Evolutionary conservation across 2,888 invertebrate genomes (phyloP).

Genomic region (Aphodius granarius): DNA sequence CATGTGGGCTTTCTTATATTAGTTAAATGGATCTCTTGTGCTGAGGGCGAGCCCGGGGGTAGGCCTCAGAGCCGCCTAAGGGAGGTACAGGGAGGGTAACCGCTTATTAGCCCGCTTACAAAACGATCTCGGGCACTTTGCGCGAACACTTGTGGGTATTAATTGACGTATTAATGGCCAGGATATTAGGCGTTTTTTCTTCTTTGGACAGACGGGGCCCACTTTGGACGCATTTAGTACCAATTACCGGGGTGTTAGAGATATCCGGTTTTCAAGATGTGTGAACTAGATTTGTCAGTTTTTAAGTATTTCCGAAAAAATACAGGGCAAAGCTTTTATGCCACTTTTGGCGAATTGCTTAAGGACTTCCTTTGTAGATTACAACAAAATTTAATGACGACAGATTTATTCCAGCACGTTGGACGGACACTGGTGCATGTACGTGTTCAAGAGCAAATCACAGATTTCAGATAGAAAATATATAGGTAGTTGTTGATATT

Average conservation of each 20-base stretch:
- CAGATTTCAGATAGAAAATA: no score
- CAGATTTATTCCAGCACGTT: not conserved
- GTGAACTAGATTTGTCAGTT: not conserved
- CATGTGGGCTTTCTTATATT: conserved; percentile 45
- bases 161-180: not conserved
- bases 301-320: not conserved
- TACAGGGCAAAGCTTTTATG: not conserved
- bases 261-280: not conserved
- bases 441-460: no score
- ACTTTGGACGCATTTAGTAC: not conserved
- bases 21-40: conserved; percentile 36
- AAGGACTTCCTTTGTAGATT: not conserved
- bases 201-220: not conserved
- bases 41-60: conserved; percentile 31
- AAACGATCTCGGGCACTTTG: conserved; percentile 25
- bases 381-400: not conserved
- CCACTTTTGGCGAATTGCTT: not conserved
- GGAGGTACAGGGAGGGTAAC: conserved; percentile 32
- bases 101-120: conserved; percentile 30
- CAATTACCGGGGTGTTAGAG: not conserved
- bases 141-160: not conserved
- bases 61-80: conserved; percentile 29
- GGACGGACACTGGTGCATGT: no score
- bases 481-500: no score
- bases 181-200: not conserved